Evolutionary conservation across 2,113 vertebrate genomes (phyloP).

Genomic region (Uria lomvia): DNA sequence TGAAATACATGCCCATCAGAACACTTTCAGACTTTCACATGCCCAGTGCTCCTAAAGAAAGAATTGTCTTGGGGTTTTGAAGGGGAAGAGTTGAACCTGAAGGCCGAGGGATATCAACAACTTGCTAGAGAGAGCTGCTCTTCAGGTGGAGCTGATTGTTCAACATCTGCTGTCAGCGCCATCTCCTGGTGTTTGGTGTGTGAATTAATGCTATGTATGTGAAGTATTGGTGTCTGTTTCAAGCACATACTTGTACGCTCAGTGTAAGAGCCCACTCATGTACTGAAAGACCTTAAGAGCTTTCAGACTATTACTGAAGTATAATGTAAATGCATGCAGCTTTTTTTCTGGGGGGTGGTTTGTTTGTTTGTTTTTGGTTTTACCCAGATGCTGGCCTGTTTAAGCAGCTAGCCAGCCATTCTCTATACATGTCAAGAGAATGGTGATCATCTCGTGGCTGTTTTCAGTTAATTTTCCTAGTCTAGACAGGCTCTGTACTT

Average conservation of each 20-base stretch:
- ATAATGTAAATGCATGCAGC: fast-evolving
- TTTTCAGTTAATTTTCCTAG: background rate
- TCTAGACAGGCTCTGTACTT: background rate
- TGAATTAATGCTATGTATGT: fast-evolving
- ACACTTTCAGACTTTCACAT: background rate
- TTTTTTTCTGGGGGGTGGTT: no score
- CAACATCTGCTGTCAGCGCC: background rate
- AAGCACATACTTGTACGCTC: fast-evolving
- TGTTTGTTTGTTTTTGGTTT: background rate
- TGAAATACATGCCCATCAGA: background rate
- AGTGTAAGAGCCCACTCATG: fast-evolving
- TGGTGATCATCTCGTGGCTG: background rate
- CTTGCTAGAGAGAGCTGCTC: background rate
- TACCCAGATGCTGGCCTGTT: background rate
- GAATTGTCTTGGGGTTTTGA: background rate
- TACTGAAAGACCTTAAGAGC: background rate
- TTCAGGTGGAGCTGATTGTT: background rate
- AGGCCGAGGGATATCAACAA: background rate
- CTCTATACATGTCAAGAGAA: fast-evolving
- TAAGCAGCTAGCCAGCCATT: background rate
- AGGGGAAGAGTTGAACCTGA: background rate
- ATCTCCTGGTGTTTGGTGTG: background rate
- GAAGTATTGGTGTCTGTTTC: background rate
- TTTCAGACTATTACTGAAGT: background rate
- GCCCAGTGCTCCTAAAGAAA: background rate